Conservation (phyloP, 2,113 vertebrate species). For the Nothoprocta perdicaria region DNA sequence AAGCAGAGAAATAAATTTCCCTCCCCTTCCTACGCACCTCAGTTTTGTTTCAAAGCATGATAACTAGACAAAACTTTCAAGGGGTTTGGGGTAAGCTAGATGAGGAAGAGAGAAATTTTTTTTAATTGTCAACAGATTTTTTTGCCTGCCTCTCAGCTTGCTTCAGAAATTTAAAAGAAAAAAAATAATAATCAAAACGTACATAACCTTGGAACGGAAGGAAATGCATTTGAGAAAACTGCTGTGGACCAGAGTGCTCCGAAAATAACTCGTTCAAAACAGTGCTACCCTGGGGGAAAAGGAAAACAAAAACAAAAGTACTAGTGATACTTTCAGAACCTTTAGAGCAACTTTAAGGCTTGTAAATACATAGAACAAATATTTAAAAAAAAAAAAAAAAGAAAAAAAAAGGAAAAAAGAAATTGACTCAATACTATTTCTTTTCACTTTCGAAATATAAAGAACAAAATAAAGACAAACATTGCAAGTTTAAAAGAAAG, state of each 20-base stretch:
- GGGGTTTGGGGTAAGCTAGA: conserved; percentile 76
- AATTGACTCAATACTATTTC: conserved; percentile 85
- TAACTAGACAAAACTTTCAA: conserved; percentile 79
- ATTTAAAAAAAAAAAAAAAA: conserved; percentile 83
- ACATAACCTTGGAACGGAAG: conserved; percentile 80
- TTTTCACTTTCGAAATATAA: conserved; percentile 87
- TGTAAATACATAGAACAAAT: conserved; percentile 98
- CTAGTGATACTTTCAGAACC: conserved; percentile 89
- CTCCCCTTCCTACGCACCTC: conserved; percentile 80
- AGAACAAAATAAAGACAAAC: conserved; percentile 86
- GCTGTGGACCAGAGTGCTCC: conserved; percentile 77
- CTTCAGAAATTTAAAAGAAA: conserved; percentile 81
- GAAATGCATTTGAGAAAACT: conserved; percentile 74
- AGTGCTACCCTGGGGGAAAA: conserved; percentile 72
- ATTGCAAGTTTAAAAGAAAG: conserved; percentile 84
- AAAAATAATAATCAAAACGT: conserved; percentile 75
- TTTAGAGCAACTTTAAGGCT: conserved; percentile 93
- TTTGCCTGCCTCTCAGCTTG: conserved; percentile 87
- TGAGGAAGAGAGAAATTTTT: conserved; percentile 61
- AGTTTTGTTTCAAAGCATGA: conserved; percentile 82
- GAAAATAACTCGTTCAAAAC: conserved; percentile 78
- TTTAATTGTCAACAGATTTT: conserved; percentile 72
- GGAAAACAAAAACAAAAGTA: conserved; percentile 60
- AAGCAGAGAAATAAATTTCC: conserved; percentile 85
- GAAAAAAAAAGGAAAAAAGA: conserved; percentile 74